phyloP scores from a whole-genome alignment of 2,113 vertebrate genomes.

The Anarhynchus alexandrinus region DNA sequence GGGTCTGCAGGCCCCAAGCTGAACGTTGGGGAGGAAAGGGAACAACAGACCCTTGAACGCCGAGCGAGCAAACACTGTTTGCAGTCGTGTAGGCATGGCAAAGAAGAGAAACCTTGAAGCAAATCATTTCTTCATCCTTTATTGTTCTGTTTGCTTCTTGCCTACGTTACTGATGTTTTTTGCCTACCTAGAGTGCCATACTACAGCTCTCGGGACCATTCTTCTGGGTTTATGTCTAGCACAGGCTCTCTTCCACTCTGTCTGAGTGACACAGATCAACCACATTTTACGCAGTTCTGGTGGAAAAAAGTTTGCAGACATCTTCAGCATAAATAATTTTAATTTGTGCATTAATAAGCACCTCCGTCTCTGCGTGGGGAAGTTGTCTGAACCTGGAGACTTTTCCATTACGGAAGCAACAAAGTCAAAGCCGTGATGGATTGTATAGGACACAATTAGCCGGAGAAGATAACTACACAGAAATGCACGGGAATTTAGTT shows the following conservation, averaged over 20 bases:
- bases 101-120: background rate
- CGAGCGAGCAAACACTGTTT: background rate
- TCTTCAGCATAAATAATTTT: background rate
- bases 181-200: background rate
- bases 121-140: background rate
- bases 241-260: background rate
- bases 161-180: background rate
- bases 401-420: background rate
- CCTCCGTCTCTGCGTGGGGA: background rate
- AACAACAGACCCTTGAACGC: background rate
- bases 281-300: background rate
- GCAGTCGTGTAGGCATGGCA: background rate
- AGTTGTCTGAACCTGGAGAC: background rate
- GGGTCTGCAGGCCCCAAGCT: background rate
- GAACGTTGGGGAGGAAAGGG: background rate
- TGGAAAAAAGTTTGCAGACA: background rate
- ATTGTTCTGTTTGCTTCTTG: background rate
- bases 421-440: background rate
- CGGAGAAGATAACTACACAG: background rate
- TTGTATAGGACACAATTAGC: background rate
- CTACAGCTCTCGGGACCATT: background rate
- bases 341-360: background rate
- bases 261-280: background rate
- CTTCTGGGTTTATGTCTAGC: background rate
- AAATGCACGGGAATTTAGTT: background rate